phyloP scores from a whole-genome alignment of 92 coral and sea anemone species.

The Virgularia gustaviana region DNA sequence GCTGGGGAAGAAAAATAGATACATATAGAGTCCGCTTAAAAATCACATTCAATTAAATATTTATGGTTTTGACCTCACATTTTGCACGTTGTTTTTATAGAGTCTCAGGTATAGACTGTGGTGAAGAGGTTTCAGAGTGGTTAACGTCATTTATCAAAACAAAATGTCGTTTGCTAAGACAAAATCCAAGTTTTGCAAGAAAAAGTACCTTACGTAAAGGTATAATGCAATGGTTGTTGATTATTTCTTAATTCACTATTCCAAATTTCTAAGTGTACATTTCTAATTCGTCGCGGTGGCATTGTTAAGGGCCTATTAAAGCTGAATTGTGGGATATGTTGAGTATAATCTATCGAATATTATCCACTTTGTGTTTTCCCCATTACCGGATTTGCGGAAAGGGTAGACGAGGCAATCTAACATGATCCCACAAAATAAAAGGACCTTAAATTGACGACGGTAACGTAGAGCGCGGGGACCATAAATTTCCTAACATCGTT shows the following conservation, averaged over 20 bases:
- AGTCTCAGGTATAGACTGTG: constrained; percentile 73
- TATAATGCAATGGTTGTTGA: constrained; percentile 10
- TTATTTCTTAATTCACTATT: not conserved
- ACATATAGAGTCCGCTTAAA: not conserved
- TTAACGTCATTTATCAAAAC: constrained; percentile 60
- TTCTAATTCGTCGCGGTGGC: too few relatives aligned
- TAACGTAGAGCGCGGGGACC: too few relatives aligned
- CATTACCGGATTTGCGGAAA: too few relatives aligned
- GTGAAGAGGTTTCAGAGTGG: constrained; percentile 83
- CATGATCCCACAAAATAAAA: too few relatives aligned
- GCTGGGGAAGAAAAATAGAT: not conserved
- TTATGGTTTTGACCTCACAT: not conserved
- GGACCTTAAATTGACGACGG: too few relatives aligned
- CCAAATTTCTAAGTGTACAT: too few relatives aligned
- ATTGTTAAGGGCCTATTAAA: too few relatives aligned
- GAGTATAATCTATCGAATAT: constrained; percentile 1
- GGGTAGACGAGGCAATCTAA: too few relatives aligned
- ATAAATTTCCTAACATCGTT: too few relatives aligned
- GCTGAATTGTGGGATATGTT: constrained; percentile 8
- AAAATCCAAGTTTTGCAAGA: constrained; percentile 64
- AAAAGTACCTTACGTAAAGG: constrained; percentile 43
- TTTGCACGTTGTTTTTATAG: constrained; percentile 27
- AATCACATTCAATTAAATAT: not conserved
- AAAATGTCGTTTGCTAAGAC: constrained; percentile 80
- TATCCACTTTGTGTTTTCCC: too few relatives aligned